These are phyloP conservation scores for Hydrozoanthus gracilis DNA, from an alignment of 92 coral and sea anemone species.

Conservation along the genomic window DNA sequence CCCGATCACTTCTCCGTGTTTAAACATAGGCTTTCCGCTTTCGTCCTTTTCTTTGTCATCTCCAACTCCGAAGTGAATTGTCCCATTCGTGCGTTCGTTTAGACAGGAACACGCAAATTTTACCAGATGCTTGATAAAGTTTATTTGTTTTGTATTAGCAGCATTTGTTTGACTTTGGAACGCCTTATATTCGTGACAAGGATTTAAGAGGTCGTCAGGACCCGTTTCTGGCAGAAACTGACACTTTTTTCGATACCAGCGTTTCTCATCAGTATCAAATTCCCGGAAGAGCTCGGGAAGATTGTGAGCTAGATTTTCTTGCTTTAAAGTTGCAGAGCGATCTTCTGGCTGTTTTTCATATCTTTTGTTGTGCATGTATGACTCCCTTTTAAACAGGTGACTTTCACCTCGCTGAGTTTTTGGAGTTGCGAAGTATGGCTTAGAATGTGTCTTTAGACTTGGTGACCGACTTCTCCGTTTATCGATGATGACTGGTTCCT, in stretches of 20 bases:
- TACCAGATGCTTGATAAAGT: constrained; percentile 35
- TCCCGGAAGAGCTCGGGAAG: constrained; percentile 28
- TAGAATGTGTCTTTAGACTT: neutral
- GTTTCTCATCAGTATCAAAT: constrained; percentile 39
- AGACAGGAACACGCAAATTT: constrained; percentile 64
- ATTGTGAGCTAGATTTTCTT: neutral
- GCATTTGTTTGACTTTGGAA: neutral
- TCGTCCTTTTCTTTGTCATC: constrained; percentile 46
- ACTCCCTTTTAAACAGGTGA: neutral
- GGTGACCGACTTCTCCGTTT: constrained; percentile 23
- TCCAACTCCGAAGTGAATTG: constrained; percentile 70
- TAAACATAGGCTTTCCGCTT: constrained; percentile 9
- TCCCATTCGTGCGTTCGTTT: constrained; percentile 68
- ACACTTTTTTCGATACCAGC: neutral
- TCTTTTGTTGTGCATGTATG: neutral
- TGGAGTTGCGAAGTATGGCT: neutral
- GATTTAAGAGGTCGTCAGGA: constrained; percentile 53
- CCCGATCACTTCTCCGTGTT: constrained; percentile 48
- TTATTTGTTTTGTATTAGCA: constrained; percentile 12
- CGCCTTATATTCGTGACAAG: constrained; percentile 50
- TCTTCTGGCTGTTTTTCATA: constrained; percentile 4
- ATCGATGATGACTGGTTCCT: neutral
- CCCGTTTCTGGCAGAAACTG: constrained; percentile 54
- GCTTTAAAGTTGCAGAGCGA: neutral
- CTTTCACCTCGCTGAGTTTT: neutral